Evolutionary conservation across 2,113 vertebrate genomes (phyloP).

Genomic region (Thunnus thynnus): DNA sequence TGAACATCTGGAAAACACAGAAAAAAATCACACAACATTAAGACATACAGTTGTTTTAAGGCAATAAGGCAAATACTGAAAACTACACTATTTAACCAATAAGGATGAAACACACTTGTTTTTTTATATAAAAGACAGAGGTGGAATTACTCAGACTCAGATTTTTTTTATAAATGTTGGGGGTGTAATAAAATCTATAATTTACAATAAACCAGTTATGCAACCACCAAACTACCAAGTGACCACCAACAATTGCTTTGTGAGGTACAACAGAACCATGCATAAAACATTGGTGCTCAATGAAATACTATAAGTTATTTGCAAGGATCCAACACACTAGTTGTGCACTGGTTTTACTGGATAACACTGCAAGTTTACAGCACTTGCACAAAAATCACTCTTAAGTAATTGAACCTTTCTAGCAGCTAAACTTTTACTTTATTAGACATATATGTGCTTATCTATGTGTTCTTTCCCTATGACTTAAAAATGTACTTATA

Average conservation of each 20-base stretch:
- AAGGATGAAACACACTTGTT: too few species aligned
- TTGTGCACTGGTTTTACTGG: neutral
- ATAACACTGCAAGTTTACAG: neutral
- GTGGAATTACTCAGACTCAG: neutral
- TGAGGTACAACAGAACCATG: too few species aligned
- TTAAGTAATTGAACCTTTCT: neutral
- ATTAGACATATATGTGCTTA: neutral
- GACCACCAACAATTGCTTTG: too few species aligned
- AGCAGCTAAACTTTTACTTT: neutral
- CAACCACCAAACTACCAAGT: too few species aligned
- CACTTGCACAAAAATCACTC: neutral
- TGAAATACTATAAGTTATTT: too few species aligned
- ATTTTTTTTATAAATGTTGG: too few species aligned
- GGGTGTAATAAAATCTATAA: too few species aligned
- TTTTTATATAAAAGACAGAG: neutral
- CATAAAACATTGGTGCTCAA: too few species aligned
- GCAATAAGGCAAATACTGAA: neutral
- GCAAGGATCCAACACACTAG: neutral
- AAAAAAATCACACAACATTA: neutral
- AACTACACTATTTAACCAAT: too few species aligned
- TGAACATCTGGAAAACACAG: slow-evolving; percentile 87
- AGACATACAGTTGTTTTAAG: neutral
- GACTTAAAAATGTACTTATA: neutral
- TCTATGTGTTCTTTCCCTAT: neutral
- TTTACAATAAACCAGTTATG: too few species aligned